Evolutionary conservation across 2,113 vertebrate species (phyloP).

Genomic region (Camelus dromedarius): DNA sequence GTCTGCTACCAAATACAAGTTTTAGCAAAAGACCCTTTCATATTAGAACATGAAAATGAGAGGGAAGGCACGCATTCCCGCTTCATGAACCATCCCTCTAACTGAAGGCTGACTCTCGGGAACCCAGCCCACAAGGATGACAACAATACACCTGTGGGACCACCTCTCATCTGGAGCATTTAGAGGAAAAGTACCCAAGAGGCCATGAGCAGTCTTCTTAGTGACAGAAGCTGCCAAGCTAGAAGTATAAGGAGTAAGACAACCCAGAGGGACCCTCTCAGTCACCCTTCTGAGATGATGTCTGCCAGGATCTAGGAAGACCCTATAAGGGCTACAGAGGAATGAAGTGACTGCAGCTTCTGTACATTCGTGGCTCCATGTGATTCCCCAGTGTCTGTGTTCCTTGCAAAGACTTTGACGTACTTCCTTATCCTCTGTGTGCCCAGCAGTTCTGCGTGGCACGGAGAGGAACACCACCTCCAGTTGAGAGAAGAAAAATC

Average conservation of each 20-base stretch:
- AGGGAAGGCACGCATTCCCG: neutral
- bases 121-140: neutral
- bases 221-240: neutral
- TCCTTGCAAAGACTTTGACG: neutral
- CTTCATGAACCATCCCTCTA: neutral
- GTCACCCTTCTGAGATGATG: neutral
- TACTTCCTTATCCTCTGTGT: neutral
- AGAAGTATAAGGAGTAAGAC: neutral
- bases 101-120: neutral
- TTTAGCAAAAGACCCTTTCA: neutral
- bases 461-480: neutral
- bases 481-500: neutral
- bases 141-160: too few relatives aligned
- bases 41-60: neutral
- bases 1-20: neutral
- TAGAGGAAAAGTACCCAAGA: neutral
- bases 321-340: neutral
- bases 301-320: neutral
- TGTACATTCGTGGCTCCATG: neutral
- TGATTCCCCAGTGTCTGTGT: neutral
- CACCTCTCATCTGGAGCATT: neutral
- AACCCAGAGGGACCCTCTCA: neutral
- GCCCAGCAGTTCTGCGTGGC: neutral
- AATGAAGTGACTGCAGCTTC: neutral
- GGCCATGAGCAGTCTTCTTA: neutral